Evolutionary conservation across 2,888 invertebrate species (phyloP), one percentile per base, ranked within the genome.

Genomic region (Orthosia gothica): DNA sequence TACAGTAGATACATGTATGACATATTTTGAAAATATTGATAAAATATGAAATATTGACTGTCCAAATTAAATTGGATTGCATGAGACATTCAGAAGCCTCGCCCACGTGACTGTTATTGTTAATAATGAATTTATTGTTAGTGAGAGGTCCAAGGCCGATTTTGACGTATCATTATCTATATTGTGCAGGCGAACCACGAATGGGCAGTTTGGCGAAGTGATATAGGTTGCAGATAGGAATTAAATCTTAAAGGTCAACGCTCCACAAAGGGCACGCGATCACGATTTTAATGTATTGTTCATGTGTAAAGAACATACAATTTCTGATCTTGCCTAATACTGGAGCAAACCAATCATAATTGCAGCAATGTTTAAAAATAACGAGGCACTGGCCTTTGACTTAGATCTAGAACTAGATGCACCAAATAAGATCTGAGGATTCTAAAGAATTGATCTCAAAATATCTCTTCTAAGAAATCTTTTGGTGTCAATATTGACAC

Each of bases 71-170:
- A 91, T 85, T 84, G 74, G 81, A 87, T 89, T 87, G 88, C 87
- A 71, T 84, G 82, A 79, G 76, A 84, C 87, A 86, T 86, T 89
- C 77, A 45, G 81, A 87, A 88, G 83, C 77, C 79, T 85, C 90
- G 82, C 92, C 90, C 85, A 86, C 87, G 18, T 47, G 69, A 79
- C 80, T 82, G 89, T 89, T 92, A 92, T 89, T 91, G 89, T 92
- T 93, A 89, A 78, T 91, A 91, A 92, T 90, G 87, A 89, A 92
- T 92, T 91, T 91, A 90, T 89, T 89, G 87, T 89, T 84, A 93
- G 94, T 92, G 93, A 95, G 90, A 89, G 94, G 92, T 91, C 90
- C 94, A 95, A 94, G 95, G 95, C 73, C 54, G 68, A 64, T 85
- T 87, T 90, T 85, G 88, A 91, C 88, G 89, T 92, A 91, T 92